Evolutionary conservation across 2,888 invertebrate species (phyloP).

Genomic region (Nymphalis c-album): DNA sequence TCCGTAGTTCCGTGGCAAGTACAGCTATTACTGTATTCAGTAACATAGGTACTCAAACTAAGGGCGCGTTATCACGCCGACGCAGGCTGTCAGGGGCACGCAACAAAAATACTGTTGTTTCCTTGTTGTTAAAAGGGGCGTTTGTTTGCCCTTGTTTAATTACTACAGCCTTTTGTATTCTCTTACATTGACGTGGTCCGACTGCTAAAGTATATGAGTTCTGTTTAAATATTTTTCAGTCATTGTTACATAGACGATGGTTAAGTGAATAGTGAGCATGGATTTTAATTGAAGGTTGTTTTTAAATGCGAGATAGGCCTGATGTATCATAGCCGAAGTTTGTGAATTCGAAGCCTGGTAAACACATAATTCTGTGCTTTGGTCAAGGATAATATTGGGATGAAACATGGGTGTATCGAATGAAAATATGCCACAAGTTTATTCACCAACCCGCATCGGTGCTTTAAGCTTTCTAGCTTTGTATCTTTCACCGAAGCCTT

Average conservation of each 20-base stretch:
- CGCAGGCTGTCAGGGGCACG: conserved; percentile 65
- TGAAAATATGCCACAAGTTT: not conserved
- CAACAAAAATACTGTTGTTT: conserved; percentile 75
- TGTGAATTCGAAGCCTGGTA: not conserved
- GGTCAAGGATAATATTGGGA: too few species aligned
- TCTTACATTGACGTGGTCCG: conserved; percentile 32
- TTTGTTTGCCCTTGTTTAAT: conserved; percentile 68
- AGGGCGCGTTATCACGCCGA: conserved; percentile 59
- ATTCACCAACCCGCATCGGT: too few species aligned
- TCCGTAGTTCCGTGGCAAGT: conserved; percentile 6
- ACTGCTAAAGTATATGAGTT: conserved; percentile 25
- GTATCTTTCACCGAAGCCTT: too few species aligned
- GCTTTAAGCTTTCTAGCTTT: too few species aligned
- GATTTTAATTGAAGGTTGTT: not conserved
- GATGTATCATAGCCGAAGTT: too few species aligned
- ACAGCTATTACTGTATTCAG: conserved; percentile 1
- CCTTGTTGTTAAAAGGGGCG: conserved; percentile 61
- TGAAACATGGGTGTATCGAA: too few species aligned
- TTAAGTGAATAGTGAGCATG: not conserved
- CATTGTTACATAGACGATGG: not conserved
- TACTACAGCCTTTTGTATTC: conserved; percentile 64
- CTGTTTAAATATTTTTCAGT: conserved; percentile 26
- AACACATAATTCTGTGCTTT: too few species aligned
- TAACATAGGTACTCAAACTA: conserved; percentile 18
- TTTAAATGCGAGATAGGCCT: too few species aligned